Evolutionary conservation across 2,888 invertebrate species (phyloP).

Genomic region (Tipula lateralis): DNA sequence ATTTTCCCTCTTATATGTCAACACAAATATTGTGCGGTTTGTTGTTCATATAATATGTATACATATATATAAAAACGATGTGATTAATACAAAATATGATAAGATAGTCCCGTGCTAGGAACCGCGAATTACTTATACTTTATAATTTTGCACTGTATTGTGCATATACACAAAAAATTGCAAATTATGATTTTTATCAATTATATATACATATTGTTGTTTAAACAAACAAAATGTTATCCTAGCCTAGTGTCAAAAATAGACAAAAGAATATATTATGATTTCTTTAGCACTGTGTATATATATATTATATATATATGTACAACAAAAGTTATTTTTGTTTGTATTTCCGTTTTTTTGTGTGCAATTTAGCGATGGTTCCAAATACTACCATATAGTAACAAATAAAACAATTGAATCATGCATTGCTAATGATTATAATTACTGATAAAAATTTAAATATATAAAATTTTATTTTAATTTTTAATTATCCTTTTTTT

Average conservation of each 20-base stretch:
- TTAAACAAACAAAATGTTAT: background rate
- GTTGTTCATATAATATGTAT: background rate
- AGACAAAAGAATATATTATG: background rate
- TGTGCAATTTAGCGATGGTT: slow-evolving; percentile 24
- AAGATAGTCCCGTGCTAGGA: slow-evolving; percentile 1
- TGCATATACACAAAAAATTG: background rate
- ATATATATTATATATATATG: background rate
- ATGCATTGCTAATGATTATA: slow-evolving; percentile 19
- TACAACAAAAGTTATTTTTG: background rate
- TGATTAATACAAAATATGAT: slow-evolving; percentile 19
- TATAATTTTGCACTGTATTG: background rate
- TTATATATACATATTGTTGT: too few relatives aligned
- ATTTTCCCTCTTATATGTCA: slow-evolving; percentile 6
- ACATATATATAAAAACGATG: background rate
- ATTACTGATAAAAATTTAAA: slow-evolving; percentile 6
- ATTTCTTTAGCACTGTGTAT: background rate
- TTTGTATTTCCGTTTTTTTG: slow-evolving; percentile 15
- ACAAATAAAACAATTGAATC: slow-evolving; percentile 6
- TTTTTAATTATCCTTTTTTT: slow-evolving; percentile 16
- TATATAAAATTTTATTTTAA: background rate
- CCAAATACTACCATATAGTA: background rate
- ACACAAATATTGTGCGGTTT: background rate
- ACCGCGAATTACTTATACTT: slow-evolving; percentile 14
- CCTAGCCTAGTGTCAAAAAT: background rate
- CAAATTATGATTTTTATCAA: slow-evolving; percentile 15